A percentile compares a stretch with the other conserved stretches of the same genome.
These are phyloP conservation scores for Epizoanthus stellaris DNA, from an alignment of 92 coral and sea anemone species.

Conservation along the genomic window DNA sequence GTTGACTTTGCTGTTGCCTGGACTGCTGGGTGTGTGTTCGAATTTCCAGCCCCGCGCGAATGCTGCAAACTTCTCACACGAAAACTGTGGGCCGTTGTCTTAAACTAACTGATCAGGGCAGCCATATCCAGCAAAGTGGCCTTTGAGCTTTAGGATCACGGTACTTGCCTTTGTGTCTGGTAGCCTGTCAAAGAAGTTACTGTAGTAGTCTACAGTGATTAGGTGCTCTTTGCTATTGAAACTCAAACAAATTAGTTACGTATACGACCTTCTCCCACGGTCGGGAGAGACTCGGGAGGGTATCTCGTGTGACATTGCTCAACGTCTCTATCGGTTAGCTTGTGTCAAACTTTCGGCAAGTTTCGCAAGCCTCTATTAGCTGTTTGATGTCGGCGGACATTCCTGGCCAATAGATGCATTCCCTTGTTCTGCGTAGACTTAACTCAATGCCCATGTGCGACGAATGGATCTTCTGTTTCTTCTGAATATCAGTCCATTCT, in stretches of 20 bases:
- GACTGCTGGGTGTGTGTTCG: no score
- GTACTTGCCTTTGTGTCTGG: conserved; percentile 23
- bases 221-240: conserved; percentile 10
- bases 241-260: neutral
- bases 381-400: conserved; percentile 26
- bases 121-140: no score
- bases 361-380: neutral
- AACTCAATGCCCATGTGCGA: conserved; percentile 12
- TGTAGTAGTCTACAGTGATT: conserved; percentile 21
- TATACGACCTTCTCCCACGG: conserved; percentile 21
- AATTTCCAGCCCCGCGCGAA: no score
- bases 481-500: conserved; percentile 19
- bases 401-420: conserved; percentile 20
- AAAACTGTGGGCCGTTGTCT: no score
- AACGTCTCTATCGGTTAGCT: conserved; percentile 5
- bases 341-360: conserved; percentile 14
- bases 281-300: no score
- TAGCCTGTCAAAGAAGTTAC: conserved; percentile 44
- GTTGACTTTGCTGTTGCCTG: no score
- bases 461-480: conserved; percentile 27
- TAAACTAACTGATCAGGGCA: no score
- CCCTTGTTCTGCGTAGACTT: conserved; percentile 16
- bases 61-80: no score
- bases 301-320: neutral
- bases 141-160: conserved; percentile 17